Evolutionary conservation across 2,888 invertebrate genomes (phyloP), one percentile per base, ranked within the genome.

Genomic region (Chloromyia formosa): DNA sequence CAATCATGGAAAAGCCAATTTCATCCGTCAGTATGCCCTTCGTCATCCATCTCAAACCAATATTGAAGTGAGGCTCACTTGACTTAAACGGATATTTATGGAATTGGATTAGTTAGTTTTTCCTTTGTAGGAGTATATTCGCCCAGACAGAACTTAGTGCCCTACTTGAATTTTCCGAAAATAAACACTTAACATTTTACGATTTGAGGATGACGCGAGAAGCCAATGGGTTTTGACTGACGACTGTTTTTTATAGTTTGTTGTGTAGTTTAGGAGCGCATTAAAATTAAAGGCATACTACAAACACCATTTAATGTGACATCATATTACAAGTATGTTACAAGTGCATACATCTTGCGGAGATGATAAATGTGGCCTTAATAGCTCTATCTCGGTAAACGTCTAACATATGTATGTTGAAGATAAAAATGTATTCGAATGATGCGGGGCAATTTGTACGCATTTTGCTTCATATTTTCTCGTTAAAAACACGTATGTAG

Each of bases 161-260:
- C 62, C 62, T 62, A 62, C 62, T 62, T 62, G 62, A 62, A 5
- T 66, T 22, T 66, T 66, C 66, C 66, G 16, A 66, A 66, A 66
- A 66, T 66, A 66, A 66, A 66, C 49, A 66, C 49, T 49, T 49
- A 10, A 12, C 16, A 49, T 49, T 42, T 49, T 49, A 49, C 49
- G 49, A 49, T n/a, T 49, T n/a, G 12, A 49, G 49, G 12, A 49
- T 12, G 49, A 49, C 12, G 16, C 10, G 49, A 3, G 2, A n/a
- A 35, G 27, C 27, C 27, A 35, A 35, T 35, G 7, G 27, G 27
- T 35, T 35, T 35, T 35, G 27, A 35, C 27, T 35, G 27, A 35
- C 2, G 27, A 35, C 7, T 35, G 7, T 35, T 35, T 35, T 35
- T 7, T 35, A 35, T 35, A 7, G 27, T 2, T 35, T 35, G 27